Evolutionary conservation across 2,888 invertebrate species (phyloP), one percentile per base, ranked within the genome.

Genomic region (Rhagophthalmus giganteus): DNA sequence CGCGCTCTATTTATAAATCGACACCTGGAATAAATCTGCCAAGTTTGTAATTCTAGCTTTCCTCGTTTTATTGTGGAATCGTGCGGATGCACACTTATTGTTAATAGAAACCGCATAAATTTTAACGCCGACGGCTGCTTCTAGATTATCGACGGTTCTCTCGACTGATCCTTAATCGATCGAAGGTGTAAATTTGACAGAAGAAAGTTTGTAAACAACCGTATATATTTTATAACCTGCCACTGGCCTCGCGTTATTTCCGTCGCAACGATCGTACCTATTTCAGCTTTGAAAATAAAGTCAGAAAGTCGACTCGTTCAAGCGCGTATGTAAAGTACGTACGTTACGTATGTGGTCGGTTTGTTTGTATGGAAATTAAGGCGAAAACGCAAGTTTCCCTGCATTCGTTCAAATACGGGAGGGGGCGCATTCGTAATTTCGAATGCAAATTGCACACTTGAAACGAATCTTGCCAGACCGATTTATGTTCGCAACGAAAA

Each of bases 221-320:
- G 13, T 42, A 46, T 54, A 54, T 50, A 56, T 44, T 46, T 42
- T 41, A 31, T 59, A 64, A 65, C 62, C 62, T 61, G 64, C 62
- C 50, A n/a, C 53, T 60, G 56, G 61, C 61, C 62, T 60, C 54
- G 50, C 54, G 63, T 67, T 69, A 69, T 69, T 69, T 69, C 64
- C 62, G 66, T 62, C 62, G n/a, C 59, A 58, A 48, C 59, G 59
- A 59, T 54, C 61, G 65, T 62, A 61, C 65, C 67, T 66, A 67
- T 68, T 68, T 68, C 61, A 59, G 66, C 57, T 61, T 64, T 53
- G 58, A 64, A 68, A 68, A 66, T 67, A 64, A 67, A 63, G 61
- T 66, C 62, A 60, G 46, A 59, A 60, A 62, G 20, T 20, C 20
- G 20, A 24, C 9, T 27, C 27, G 9, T 27, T 27, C 9, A n/a